Evolutionary conservation across 1,140 invertebrate species (phyloP).

Genomic region (Lethocerus indicus): DNA sequence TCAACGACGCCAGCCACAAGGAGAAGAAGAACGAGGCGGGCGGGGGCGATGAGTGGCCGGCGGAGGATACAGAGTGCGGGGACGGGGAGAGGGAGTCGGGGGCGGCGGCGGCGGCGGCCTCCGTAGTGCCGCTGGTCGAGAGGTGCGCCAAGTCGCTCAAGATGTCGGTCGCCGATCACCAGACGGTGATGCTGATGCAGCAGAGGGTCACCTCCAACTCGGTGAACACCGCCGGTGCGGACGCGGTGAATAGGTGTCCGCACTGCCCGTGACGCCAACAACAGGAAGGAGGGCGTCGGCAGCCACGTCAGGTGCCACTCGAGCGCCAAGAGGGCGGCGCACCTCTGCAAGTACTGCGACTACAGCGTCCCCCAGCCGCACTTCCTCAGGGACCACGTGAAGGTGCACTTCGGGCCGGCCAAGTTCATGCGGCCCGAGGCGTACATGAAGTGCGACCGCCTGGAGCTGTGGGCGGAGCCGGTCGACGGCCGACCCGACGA

Average conservation of each 20-base stretch:
- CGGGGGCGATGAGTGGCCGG: slow-evolving; percentile 24
- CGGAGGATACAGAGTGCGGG: too few relatives aligned
- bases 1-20: slow-evolving; percentile 31
- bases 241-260: slow-evolving; percentile 35
- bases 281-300: slow-evolving; percentile 49
- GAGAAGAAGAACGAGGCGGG: slow-evolving; percentile 7
- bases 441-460: slow-evolving; percentile 34
- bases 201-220: slow-evolving; percentile 26
- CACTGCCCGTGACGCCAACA: slow-evolving; percentile 62
- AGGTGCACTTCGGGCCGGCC: slow-evolving; percentile 50
- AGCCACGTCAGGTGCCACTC: slow-evolving; percentile 59
- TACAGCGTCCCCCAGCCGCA: slow-evolving; percentile 61
- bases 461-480: slow-evolving; percentile 30
- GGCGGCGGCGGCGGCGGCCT: slow-evolving; percentile 24
- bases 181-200: slow-evolving; percentile 26
- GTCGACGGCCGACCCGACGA: slow-evolving; percentile 21
- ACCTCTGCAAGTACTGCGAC: slow-evolving; percentile 67
- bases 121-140: slow-evolving; percentile 14
- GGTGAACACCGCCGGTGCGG: slow-evolving; percentile 24
- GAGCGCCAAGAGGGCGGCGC: slow-evolving; percentile 31
- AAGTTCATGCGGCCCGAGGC: slow-evolving; percentile 40
- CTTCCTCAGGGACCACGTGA: slow-evolving; percentile 60
- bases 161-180: slow-evolving; percentile 33
- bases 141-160: slow-evolving; percentile 26
- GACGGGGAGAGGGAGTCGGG: slow-evolving; percentile 7